phyloP scores from a whole-genome alignment of 2,113 vertebrate genomes.

The Lepus americanus region DNA sequence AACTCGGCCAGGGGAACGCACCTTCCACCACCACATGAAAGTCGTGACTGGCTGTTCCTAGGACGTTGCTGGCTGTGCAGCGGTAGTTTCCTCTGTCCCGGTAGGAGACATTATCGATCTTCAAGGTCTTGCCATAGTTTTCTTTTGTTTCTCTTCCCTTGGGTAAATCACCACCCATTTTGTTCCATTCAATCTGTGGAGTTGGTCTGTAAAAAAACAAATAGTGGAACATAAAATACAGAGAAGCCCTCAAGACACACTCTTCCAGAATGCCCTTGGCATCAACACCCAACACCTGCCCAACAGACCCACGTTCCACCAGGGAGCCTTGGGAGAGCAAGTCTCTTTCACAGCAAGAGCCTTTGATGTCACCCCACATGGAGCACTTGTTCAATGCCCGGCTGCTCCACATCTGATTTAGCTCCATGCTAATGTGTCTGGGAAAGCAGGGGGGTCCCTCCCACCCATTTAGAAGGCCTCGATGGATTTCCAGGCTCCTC shows the following conservation, averaged over 20 bases:
- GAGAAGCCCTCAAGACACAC: not conserved
- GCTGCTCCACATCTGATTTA: too few species aligned
- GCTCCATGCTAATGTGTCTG: too few species aligned
- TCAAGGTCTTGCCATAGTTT: conserved; percentile 91
- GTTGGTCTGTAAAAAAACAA: conserved; percentile 90
- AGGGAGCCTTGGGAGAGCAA: not conserved
- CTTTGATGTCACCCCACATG: not conserved
- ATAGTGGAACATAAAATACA: not conserved
- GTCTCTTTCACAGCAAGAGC: not conserved
- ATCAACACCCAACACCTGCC: not conserved
- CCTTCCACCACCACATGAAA: conserved; percentile 95
- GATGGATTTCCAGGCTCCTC: too few species aligned
- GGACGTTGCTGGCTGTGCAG: conserved; percentile 92
- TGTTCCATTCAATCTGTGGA: conserved; percentile 93
- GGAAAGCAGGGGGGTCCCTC: too few species aligned
- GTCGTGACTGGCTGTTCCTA: conserved; percentile 89
- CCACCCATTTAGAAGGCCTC: too few species aligned
- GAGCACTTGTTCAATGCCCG: too few species aligned
- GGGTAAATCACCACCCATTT: conserved; percentile 86
- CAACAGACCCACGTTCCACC: not conserved
- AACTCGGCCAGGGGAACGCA: conserved; percentile 70
- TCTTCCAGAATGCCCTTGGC: too few species aligned
- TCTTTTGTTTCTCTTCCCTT: conserved; percentile 86
- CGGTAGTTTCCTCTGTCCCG: conserved; percentile 92
- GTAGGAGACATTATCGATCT: conserved; percentile 88